phyloP scores from a whole-genome alignment of 2,888 invertebrate species.

The Nematopogon swammerdamellus region DNA sequence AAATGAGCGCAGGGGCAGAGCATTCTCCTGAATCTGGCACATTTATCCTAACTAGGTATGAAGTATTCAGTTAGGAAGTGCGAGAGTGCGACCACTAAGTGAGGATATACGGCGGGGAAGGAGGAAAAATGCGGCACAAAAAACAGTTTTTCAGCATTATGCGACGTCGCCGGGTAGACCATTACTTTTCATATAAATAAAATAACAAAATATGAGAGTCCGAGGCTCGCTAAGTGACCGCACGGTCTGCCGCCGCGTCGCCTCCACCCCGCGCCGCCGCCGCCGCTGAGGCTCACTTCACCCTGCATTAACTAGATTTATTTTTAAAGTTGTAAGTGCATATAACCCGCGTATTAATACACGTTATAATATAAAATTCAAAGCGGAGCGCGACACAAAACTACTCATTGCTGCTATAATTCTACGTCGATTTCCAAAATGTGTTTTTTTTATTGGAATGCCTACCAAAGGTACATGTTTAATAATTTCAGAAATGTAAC shows the following conservation, averaged over 20 bases:
- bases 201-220: conserved; percentile 58
- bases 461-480: too few relatives aligned
- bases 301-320: conserved; percentile 22
- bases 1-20: too few relatives aligned
- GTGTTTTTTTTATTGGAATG: too few relatives aligned
- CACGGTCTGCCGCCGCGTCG: not conserved
- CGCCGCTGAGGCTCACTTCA: conserved; percentile 13
- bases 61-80: too few relatives aligned
- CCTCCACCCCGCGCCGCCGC: conserved; percentile 11
- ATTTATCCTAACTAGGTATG: too few relatives aligned
- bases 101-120: conserved; percentile 50
- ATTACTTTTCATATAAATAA: conserved; percentile 59
- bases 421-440: too few relatives aligned
- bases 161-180: conserved; percentile 32
- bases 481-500: too few relatives aligned
- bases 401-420: too few relatives aligned
- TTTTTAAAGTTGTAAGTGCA: conserved; percentile 24
- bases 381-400: too few relatives aligned
- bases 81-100: conserved; percentile 25
- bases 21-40: too few relatives aligned
- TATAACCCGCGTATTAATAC: too few relatives aligned
- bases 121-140: conserved; percentile 50
- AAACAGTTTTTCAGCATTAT: conserved; percentile 46
- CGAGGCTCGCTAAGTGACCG: conserved; percentile 47
- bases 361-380: too few relatives aligned